Conservation (phyloP, 64 coral and sea anemone species). For the Actinia tenebrosa region DNA sequence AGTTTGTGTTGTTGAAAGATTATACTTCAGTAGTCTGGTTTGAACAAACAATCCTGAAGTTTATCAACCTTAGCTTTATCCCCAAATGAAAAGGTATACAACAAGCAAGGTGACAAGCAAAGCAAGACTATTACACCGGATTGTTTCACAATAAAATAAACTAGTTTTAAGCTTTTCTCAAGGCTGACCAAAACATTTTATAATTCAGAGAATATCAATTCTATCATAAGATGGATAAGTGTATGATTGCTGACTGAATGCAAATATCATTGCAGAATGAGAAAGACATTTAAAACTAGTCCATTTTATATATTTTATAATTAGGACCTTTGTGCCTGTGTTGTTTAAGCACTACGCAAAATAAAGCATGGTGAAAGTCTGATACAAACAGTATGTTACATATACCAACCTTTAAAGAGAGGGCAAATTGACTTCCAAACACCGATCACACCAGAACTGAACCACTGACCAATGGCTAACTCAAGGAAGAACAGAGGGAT, state of each 20-base stretch:
- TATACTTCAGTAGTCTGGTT: too few species aligned
- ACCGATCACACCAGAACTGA: conserved; percentile 53
- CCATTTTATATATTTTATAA: background rate
- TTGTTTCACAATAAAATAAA: background rate
- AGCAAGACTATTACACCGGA: background rate
- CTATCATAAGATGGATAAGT: too few species aligned
- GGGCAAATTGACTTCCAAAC: conserved; percentile 66
- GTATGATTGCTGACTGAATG: too few species aligned
- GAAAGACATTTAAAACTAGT: background rate
- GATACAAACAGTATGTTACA: background rate
- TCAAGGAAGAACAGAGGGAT: conserved; percentile 64
- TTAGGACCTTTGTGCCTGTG: background rate
- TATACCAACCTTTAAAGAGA: conserved; percentile 42
- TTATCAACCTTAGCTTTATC: too few species aligned
- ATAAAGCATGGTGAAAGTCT: background rate
- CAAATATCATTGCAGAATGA: too few species aligned
- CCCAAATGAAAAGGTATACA: background rate
- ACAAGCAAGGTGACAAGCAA: background rate
- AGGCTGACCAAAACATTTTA: too few species aligned
- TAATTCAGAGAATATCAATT: too few species aligned
- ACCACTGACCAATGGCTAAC: conserved; percentile 70
- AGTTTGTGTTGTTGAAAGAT: too few species aligned
- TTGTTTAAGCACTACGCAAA: background rate
- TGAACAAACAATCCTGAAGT: too few species aligned
- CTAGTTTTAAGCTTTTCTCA: background rate